phyloP scores from a whole-genome alignment of 2,113 vertebrate species.

The Hypanus sabinus region DNA sequence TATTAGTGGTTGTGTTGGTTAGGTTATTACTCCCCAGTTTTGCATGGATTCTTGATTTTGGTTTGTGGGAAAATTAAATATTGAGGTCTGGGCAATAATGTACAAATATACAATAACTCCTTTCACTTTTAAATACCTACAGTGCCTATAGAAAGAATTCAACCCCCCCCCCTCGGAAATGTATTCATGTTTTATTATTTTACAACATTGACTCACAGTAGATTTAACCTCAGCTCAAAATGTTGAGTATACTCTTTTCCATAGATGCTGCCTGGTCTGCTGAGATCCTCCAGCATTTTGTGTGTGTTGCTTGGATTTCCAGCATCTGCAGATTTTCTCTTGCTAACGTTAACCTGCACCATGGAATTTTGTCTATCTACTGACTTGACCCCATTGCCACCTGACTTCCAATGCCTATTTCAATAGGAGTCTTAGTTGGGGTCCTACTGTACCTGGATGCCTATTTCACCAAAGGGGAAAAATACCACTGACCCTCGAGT shows the following conservation, averaged over 20 bases:
- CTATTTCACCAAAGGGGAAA: background rate
- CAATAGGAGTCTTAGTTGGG: background rate
- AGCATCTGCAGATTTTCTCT: too few relatives aligned
- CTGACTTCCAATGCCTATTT: background rate
- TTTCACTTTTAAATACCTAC: background rate
- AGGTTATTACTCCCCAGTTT: background rate
- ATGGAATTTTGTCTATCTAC: background rate
- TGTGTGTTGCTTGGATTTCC: too few relatives aligned
- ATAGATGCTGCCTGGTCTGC: too few relatives aligned
- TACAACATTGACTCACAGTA: background rate
- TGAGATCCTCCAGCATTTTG: too few relatives aligned
- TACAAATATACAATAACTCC: background rate
- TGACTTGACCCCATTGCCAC: background rate
- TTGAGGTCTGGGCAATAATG: background rate
- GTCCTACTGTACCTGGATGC: background rate
- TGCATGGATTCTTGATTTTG: background rate
- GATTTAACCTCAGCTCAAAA: too few relatives aligned
- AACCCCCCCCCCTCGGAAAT: too few relatives aligned
- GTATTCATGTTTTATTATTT: background rate
- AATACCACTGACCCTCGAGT: background rate
- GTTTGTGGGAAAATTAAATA: background rate
- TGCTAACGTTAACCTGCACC: background rate
- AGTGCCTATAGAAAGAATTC: too few relatives aligned
- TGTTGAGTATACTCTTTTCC: too few relatives aligned
- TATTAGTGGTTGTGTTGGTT: background rate